A percentile compares a stretch with the other conserved stretches of the same genome.
Evolutionary conservation across 1,140 invertebrate genomes (phyloP).

Genomic region (Trichoplusia ni): DNA sequence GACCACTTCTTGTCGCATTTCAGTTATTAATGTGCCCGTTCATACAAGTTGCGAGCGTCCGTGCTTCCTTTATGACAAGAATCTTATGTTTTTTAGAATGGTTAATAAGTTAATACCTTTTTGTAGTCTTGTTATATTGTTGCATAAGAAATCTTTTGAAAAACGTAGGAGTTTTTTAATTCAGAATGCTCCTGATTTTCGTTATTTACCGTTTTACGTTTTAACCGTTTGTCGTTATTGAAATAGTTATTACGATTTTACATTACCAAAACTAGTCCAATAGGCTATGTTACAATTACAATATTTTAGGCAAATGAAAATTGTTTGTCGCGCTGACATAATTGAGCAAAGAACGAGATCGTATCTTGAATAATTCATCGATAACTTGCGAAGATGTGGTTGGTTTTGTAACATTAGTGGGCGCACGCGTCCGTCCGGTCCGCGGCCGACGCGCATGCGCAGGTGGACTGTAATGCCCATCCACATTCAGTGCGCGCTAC

Average conservation of each 20-base stretch:
- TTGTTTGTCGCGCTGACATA: conserved; percentile 26
- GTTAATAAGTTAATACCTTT: background rate
- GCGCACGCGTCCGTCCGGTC: conserved; percentile 39
- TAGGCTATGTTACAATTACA: background rate
- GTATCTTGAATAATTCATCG: conserved; percentile 31
- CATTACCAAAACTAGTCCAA: background rate
- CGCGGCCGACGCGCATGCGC: conserved; percentile 19
- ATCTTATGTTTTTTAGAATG: conserved; percentile 10
- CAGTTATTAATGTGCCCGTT: conserved; percentile 33
- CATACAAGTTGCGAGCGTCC: conserved; percentile 17
- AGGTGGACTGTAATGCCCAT: conserved; percentile 37
- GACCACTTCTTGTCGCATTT: conserved; percentile 32
- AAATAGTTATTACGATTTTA: no score
- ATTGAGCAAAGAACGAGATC: conserved; percentile 32
- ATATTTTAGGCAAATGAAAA: background rate
- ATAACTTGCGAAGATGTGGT: conserved; percentile 26
- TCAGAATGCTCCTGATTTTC: no score
- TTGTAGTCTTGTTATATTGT: no score
- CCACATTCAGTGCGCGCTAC: conserved; percentile 24
- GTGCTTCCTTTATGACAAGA: conserved; percentile 24
- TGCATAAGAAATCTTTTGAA: no score
- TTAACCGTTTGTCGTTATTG: no score
- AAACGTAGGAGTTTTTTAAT: no score
- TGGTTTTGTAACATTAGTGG: conserved; percentile 13
- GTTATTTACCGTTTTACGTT: no score